These are phyloP conservation scores for Agrochola lychnidis DNA, from an alignment of 2,888 invertebrate genomes.

Conservation along the genomic window DNA sequence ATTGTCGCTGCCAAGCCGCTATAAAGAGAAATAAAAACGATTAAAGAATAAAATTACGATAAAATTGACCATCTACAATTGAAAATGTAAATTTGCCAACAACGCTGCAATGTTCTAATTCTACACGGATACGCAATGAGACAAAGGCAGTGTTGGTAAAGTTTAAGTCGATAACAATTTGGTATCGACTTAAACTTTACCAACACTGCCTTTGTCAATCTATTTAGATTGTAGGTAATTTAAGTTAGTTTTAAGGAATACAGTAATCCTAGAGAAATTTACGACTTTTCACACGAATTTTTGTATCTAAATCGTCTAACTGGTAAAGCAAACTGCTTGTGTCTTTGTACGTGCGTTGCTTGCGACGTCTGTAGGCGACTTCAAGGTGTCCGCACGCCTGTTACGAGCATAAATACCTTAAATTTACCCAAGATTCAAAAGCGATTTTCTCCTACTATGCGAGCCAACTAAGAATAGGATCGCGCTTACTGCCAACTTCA, in stretches of 20 bases:
- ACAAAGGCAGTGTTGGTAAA: neutral
- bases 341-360: too few relatives aligned
- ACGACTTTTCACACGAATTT: neutral
- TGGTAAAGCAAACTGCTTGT: neutral
- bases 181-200: too few relatives aligned
- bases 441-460: neutral
- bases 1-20: conserved; percentile 73
- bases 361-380: neutral
- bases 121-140: neutral
- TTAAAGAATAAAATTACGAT: neutral
- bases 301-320: neutral
- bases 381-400: neutral
- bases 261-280: neutral
- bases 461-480: too few relatives aligned
- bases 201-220: too few relatives aligned
- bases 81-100: neutral
- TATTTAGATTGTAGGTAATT: neutral
- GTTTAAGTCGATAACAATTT: neutral
- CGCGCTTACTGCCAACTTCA: too few relatives aligned
- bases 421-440: neutral
- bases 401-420: neutral
- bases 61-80: too few relatives aligned
- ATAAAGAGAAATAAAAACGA: conserved; percentile 13
- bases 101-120: neutral
- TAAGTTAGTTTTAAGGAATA: neutral